Conservation (phyloP, 2,113 vertebrate genomes). For the Oryzias curvinotus region DNA sequence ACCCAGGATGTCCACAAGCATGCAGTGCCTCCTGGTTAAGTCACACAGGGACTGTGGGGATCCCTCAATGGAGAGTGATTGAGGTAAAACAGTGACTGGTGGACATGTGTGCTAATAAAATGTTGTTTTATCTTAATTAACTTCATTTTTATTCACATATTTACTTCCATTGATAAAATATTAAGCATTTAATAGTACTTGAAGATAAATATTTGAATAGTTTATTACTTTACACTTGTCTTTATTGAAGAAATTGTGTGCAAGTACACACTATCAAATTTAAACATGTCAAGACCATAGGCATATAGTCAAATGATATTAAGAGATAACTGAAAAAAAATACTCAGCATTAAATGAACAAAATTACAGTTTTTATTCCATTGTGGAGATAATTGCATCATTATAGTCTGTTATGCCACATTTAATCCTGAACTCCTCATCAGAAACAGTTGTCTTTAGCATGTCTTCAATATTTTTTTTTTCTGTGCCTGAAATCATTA, state of each 20-base stretch:
- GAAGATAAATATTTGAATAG: neutral
- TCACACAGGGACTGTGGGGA: constrained; percentile 35
- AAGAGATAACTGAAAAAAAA: neutral
- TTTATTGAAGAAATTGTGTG: neutral
- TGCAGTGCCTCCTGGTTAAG: constrained; percentile 26
- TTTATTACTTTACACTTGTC: neutral
- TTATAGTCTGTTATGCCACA: constrained; percentile 22
- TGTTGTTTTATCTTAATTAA: neutral
- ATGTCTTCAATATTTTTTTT: constrained; percentile 49
- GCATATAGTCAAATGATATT: neutral
- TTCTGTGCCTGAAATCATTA: constrained; percentile 61
- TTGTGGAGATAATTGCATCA: constrained; percentile 10
- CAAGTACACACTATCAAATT: neutral
- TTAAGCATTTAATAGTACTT: neutral
- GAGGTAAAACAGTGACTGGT: constrained; percentile 20
- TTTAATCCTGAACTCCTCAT: constrained; percentile 44
- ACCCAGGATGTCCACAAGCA: constrained; percentile 40
- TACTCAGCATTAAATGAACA: constrained; percentile 1
- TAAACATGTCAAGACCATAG: too few species aligned
- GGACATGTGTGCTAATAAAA: neutral
- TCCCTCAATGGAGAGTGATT: constrained; percentile 1
- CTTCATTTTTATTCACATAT: too few species aligned
- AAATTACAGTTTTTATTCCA: constrained; percentile 1
- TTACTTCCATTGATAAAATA: too few species aligned
- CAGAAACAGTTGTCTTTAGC: constrained; percentile 49